Evolutionary conservation across 2,888 invertebrate species (phyloP), one percentile per base, ranked within the genome.

Genomic region (Sericinus montela): DNA sequence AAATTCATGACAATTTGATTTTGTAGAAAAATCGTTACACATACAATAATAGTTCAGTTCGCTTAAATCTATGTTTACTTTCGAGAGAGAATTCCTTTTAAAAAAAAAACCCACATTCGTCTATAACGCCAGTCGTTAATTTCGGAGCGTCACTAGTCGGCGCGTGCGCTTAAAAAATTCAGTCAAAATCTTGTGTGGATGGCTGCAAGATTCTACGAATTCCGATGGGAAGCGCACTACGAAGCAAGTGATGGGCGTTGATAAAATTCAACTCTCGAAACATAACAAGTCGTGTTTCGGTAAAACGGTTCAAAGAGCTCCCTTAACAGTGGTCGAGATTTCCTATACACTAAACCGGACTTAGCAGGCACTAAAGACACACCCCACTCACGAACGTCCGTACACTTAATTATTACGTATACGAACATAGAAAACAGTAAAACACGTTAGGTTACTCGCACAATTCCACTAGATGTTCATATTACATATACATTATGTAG

Each of bases 381-480:
- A 69, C 69, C 72, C 70, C 69, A 60, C 54, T 60, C 63, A 10
- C 14, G 42, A 42, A 51, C 45, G 37, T 42, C 39, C 44, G 41
- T 45, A 36, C 23, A 15, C 45, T 51, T 42, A 42, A 71, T 68
- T 25, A 38, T 71, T 69, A 72, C 67, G 58, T 60, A 62, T 60
- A 56, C 63, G 67, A 69, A 85, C 82, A 84, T 84, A 82, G 82
- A 82, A 83, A 82, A 84, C 78, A 75, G 76, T 75, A 74, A 78
- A 79, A 80, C 74, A 77, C 74, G 72, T 74, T 72, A 71, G 68
- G 65, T 72, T 72, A 79, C 71, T 71, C 79, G 77, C 85, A 87
- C 86, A 84, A 85, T 86, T 86, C 83, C 87, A 84, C 87, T 84
- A 85, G 72, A 77, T 68, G 82, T 83, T 80, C 78, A 68, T 72